Base-by-base conservation (phyloP, 2,113 vertebrate species). In the Probosciger aterrimus region DNA sequence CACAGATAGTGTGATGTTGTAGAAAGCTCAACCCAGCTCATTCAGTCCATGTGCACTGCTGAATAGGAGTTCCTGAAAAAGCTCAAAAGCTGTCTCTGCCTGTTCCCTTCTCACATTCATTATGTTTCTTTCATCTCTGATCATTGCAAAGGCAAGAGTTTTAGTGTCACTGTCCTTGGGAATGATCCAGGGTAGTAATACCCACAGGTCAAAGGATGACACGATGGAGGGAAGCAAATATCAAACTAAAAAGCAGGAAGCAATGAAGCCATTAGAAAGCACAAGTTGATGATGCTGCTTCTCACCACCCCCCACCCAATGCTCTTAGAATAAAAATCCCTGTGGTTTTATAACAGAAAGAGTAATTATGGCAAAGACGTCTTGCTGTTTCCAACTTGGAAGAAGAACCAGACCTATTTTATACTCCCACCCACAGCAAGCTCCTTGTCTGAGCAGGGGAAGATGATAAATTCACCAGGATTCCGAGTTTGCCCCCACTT, bases 161-260 rank as follows among this genome's bases (percentile, higher is more conserved):
- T 39, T 35, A 20, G 22, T 11, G 19, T 49, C 55, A 43, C 63
- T 37, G 33, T 41, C 46, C 68, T 71, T 41, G 18, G 19, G 25
- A 41, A 50, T 4, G n/a, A 75, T 7, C 16, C 31, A 7, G 37
- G 3, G 24, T 2, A 25, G 39, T 14, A 17, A 30, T 7, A 44
- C 24, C 27, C 53, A 39, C 37, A 49, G n/a, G 57, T 17, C 59
- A 78, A 62, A 59, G 33, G 33, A 41, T 2, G 35, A 3, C 11
- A 10, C 4, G 5, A 9, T 0, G 9, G 13, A 70, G 10, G 23
- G 27, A 1, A 0, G 33, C 17, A 63, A 82, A 30, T 11, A n/a
- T 16, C 31, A 7, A 22, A 9, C 30, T 31, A 39, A 53, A 95
- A 64, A 81, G 24, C 19, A 23, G 8, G 31, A 37, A 77, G 33